Percentiles rank a stretch among this genome's conserved stretches.
Evolutionary conservation across 2,888 invertebrate species (phyloP).

Genomic region (Drosophila demipolita): DNA sequence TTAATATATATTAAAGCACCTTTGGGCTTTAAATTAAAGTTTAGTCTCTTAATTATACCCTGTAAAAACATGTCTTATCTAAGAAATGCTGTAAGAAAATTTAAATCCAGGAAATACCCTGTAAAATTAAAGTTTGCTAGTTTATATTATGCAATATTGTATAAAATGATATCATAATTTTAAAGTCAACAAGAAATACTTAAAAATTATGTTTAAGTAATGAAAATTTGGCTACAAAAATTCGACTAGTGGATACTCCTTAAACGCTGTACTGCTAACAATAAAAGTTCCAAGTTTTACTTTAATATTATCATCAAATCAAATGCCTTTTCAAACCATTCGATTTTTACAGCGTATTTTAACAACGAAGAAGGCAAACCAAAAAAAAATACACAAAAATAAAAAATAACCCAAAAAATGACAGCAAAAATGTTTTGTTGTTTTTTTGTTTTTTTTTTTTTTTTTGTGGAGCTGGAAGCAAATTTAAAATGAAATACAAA

Average conservation of each 20-base stretch:
- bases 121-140: not conserved
- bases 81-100: not conserved
- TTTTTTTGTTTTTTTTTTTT: not conserved
- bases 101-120: not conserved
- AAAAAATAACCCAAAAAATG: constrained; percentile 1
- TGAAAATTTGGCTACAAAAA: not conserved
- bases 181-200: not conserved
- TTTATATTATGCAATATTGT: not conserved
- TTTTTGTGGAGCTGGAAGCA: constrained; percentile 54
- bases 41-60: not conserved
- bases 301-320: not conserved
- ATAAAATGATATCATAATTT: not conserved
- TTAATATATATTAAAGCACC: not conserved
- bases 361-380: not conserved
- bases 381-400: not conserved
- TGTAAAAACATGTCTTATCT: not conserved
- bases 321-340: not conserved
- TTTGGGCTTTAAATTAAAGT: rapidly evolving
- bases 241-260: not conserved
- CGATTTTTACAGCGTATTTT: constrained; percentile 36
- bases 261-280: not conserved
- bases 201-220: not conserved
- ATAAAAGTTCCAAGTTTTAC: no score
- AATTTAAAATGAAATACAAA: constrained; percentile 80
- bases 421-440: constrained; percentile 6